Evolutionary conservation across 1,140 invertebrate genomes (phyloP), one percentile per base, ranked within the genome.

Genomic region (Calycopis cecrops): DNA sequence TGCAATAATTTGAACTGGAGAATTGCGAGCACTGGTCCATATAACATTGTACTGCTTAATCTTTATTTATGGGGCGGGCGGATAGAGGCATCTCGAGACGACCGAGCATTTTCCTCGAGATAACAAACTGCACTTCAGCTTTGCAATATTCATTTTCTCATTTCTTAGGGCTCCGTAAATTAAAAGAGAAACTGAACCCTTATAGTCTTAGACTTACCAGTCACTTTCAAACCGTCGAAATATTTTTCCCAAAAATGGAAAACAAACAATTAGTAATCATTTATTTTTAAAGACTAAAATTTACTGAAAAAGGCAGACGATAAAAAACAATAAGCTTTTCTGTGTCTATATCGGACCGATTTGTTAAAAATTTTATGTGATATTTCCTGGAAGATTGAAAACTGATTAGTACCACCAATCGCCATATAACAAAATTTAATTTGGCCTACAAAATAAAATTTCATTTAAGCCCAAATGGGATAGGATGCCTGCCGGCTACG

Each of bases 51-150:
- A 9, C 40, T 44, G 17, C 17, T 17, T 17, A 44, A 44, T 44
- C 40, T 44, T 44, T 16, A 44, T 44, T 44, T 44, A 44, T 44
- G 40, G 16, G 40, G 16, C 40, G 40, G 40, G 9, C 17, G 17
- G 4, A 6, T 6, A 28, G 2, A 28, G 21, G 6, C 21, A 28
- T 28, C 21, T 28, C 14, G 40, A 44, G 14, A 12, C 40, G 12
- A 6, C 6, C 40, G 14, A 16, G 6, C 12, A 16, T 44, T 16
- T 44, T 44, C 14, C 40, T 28, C 21, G 6, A 28, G 12, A 6
- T 16, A 44, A 44, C 9, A 17, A 44, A 44, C 40, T 44, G 12
- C 14, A 44, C 14, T 44, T 44, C 2, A 42, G 14, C 17, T 16
- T 44, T 17, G 40, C 40, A 17, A 44, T 44, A 44, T 44, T 44